Conservation (phyloP, 2,113 vertebrate species). For the Bos taurus region ARS-UCD2.0 NC_037349.1:20481001-20481500, state of each 20-base stretch:
- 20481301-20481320: not conserved
- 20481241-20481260: not conserved
- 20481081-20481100: not conserved
- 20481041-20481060: not conserved
- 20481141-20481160: not conserved
- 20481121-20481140: not conserved
- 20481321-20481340: not conserved
- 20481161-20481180: not conserved
- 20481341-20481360: not conserved
- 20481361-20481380: not conserved
- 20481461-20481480: not conserved
- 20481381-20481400: not conserved
- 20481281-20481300: not conserved
- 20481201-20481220: not conserved
- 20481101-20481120: not conserved
- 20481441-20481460: not conserved
- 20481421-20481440: not conserved
- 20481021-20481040: not conserved
- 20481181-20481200: not conserved
- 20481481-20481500: not conserved
- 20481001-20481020: not conserved
- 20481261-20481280: not conserved
- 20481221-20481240: not conserved
- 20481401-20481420: not conserved
- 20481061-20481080: not conserved